Evolutionary conservation across 2,888 invertebrate genomes (phyloP).

Genomic region (Drosophila affinis): DNA sequence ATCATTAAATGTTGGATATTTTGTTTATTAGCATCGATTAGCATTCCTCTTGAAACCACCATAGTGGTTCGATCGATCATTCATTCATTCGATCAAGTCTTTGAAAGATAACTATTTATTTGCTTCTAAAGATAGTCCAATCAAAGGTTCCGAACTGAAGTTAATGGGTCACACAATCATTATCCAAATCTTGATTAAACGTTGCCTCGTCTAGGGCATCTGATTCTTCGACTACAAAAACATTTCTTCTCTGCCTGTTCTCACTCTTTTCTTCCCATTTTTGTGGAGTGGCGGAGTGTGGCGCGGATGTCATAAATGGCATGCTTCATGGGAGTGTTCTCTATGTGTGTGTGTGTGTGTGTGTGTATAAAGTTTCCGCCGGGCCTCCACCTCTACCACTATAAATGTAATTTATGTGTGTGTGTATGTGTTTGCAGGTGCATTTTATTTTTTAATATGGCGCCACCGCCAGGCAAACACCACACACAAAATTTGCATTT

Average conservation of each 20-base stretch:
- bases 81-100: too few relatives aligned
- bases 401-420: constrained; percentile 74
- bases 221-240: not conserved
- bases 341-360: constrained; percentile 32
- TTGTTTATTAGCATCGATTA: too few relatives aligned
- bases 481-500: constrained; percentile 70
- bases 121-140: too few relatives aligned
- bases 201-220: not conserved
- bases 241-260: constrained; percentile 18
- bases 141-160: too few relatives aligned
- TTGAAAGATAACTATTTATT: too few relatives aligned
- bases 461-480: constrained; percentile 45
- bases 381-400: constrained; percentile 45
- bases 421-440: constrained; percentile 65
- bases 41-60: too few relatives aligned
- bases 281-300: not conserved
- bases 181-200: too few relatives aligned
- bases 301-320: constrained; percentile 79
- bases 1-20: too few relatives aligned
- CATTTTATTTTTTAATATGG: constrained; percentile 72
- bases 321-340: constrained; percentile 57
- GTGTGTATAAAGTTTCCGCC: constrained; percentile 43
- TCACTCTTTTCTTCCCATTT: not conserved
- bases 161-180: too few relatives aligned
- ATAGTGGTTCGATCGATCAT: too few relatives aligned